Evolutionary conservation across 2,888 invertebrate species (phyloP), one percentile per base, ranked within the genome.

Genomic region (Galeopsomyia nigrocyanea): DNA sequence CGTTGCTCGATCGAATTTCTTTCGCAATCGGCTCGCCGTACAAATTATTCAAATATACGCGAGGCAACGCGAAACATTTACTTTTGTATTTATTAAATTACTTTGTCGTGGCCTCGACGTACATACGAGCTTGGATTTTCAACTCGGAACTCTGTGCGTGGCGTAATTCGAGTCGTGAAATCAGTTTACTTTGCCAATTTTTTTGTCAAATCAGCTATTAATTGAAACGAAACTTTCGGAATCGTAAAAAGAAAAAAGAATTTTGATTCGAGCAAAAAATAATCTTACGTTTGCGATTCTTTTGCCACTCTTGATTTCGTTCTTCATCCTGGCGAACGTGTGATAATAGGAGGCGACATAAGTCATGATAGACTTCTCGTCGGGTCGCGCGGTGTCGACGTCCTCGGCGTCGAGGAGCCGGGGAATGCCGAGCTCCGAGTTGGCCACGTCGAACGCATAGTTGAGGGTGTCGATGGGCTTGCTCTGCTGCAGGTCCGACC

Each of bases 261-360:
- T 6, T 21, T 50, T 7, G 5, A 62, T 21, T 56, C 31, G 50
- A 66, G 57, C 0, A 13, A 49, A 22, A 51, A 51, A n/a, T n/a
- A n/a, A n/a, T n/a, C 90, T 90, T 87, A 97, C 97, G 88, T 99
- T 99, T 53, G 98, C 98, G 83, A 99, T 98, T 84, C 99, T 91
- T 81, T 96, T 92, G 47, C 98, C 98, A 79, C 98, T 98, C 86
- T 98, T 99, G 89, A 96, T 95, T 85, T 99, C 99, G 84, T 96
- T 97, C 90, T 98, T 99, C 97, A 99, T 98, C 79, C 98, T 91
- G 57, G 99, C 98, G 89, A 99, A 99, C 71, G 98, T 98, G 88
- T 99, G 99, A 88, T 99, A 99, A 88, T 98, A 99, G 17, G 97
- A 97, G 1, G 99, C 98, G 50, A 99, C 98, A 86, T 99, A 99